Base-by-base conservation (phyloP, 1,140 invertebrate species). In the Limonius californicus region DNA sequence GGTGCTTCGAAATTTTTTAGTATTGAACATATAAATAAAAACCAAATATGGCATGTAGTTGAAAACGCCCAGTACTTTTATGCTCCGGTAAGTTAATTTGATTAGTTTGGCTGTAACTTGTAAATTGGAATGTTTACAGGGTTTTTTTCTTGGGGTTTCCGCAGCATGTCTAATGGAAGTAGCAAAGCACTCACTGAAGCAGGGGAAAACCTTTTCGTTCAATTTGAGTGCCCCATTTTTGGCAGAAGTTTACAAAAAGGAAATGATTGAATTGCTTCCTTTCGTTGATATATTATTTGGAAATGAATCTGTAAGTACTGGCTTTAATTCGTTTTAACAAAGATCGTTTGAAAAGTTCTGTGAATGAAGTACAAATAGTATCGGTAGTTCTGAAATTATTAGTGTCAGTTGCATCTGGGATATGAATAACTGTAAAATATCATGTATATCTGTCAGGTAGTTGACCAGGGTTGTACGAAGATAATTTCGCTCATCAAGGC, bases 181-280 rank as follows among this genome's bases (percentile, higher is more conserved):
- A 32, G 47, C 55, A 9, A 32, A 55, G 8, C 23, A 62, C 15
- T 64, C 45, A 8, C 11, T 43, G 3, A 15, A 50, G 15, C 18
- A 42, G 4, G 30, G 78, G 65, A 87, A 83, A 72, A 74, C 77
- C 30, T 82, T 89, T 64, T 80, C 80, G 2, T 81, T 89, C 63
- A 91, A 91, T 77, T 76, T 91, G 21, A 87, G 83, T 65, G 88
- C 87, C 12, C 80, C 83, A 23, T 91, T 90, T 67, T 80, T 91
- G 12, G 85, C 87, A 59, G 70, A 83, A 64, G 80, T 82, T 53
- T 84, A 85, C 66, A 73, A 77, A 8, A 73, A 82, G 6, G 75
- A 77, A 30, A 74, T 88, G 64, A 71, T 76, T 16, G 68, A 79
- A 61, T 73, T 85, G 21, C 72, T 88, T 54, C 80, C 84, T 16